Base-by-base conservation (phyloP, 2,888 invertebrate species). In the Parnassius smintheus region DNA sequence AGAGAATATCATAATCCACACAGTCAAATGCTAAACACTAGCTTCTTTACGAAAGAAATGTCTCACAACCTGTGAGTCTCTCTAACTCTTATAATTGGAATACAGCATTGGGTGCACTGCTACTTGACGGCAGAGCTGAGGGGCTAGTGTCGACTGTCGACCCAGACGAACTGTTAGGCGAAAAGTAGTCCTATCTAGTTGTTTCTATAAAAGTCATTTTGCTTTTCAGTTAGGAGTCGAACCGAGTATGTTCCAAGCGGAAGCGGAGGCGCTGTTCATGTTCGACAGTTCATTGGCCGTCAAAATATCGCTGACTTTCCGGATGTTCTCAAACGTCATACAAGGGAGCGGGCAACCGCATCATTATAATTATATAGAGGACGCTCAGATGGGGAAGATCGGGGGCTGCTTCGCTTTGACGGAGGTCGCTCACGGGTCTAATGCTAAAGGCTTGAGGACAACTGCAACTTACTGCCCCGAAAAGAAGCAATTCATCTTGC, bases 391-490 rank as follows among this genome's bases (percentile, higher is more conserved):
- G 1, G 90, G 75, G 2, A 77, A 79, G 68, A 88, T 91, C 12
- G 86, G 86, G 0, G 92, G 92, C 0, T 91, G 97, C 73, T 98
- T 97, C 82, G 96, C 96, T 0, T 82, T 98, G 53, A 98, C 98
- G 0, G 98, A 98, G 85, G 94, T 98, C 9, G 94, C 96, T 0
- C 98, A 98, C 80, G 98, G 98, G 0, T 97, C 97, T 41, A 98
- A 98, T 81, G 96, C 97, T 0, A 95, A 95, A 75, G 95, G 95
- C 3, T 96, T 98, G 95, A 93, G 95, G 72, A 98, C 98, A 0
- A 95, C 94, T 0, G 98, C 98, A 0, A 96, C 95, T 0, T 98
- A 95, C 82, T 94, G 96, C 76, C 93, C 94, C 0, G 92, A 93
- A 63, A 95, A 93, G 9, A 92, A 94, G 81, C 94, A 95, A 80